Base-by-base conservation (phyloP, 2,797 vertebrate genomes). In the Catamblyrhynchus diadema region DNA sequence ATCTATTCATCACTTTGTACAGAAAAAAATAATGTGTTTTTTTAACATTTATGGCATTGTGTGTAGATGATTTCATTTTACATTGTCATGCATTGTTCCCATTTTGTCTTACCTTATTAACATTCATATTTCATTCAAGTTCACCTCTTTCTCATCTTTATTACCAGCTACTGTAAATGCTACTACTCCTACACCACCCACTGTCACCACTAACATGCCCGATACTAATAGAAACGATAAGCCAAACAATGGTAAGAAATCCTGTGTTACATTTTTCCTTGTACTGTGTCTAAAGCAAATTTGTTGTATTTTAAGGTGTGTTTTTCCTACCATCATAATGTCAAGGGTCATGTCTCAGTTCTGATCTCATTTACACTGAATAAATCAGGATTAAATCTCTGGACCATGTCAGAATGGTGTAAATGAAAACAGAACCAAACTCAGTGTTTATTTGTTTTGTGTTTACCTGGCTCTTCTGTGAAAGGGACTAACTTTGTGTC, bases 201-300 rank as follows among this genome's bases (percentile, higher is more conserved):
- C 88, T 98, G 98, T 98, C 97, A 98, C 96, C 98, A 98, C 98
- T 99, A 99, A 98, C 98, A 98, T 97, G 96, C 98, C 98, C 15
- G 98, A 98, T 98, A 99, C 98, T 99, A 98, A 98, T 93, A 98
- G 98, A 98, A 96, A 97, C 80, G 93, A 95, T 98, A 98, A 97
- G 90, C 96, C 96, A 98, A 97, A 96, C 86, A 94, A 98, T 98
- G 98, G 98, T 98, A 98, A 99, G 98, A 98, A 97, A 97, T 95
- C 67, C 95, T 90, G 85, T 95, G 93, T 97, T 97, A 94, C 94
- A 95, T 98, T 97, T 96, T 92, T 97, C 71, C 95, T 96, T 97
- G 74, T 95, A 74, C 74, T 94, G 25, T 97, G 67, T 97, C 81
- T 97, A 69, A 89, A 92, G 67, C 27, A 77, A 94, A 94, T 79